Evolutionary conservation across 1,140 invertebrate genomes (phyloP).

Genomic region (Colletes latitarsis): DNA sequence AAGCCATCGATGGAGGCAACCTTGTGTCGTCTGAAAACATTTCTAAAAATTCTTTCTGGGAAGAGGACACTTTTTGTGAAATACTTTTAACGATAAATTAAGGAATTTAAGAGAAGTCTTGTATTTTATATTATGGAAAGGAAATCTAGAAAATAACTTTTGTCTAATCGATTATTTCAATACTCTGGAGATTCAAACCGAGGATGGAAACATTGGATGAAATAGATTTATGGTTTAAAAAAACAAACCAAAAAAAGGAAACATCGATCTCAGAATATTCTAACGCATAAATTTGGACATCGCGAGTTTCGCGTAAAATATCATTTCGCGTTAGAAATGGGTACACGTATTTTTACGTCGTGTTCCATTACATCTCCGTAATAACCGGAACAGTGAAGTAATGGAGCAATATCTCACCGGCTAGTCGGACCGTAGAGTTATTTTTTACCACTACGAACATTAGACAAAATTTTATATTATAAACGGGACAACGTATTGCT

Average conservation of each 20-base stretch:
- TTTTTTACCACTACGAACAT: conserved; percentile 22
- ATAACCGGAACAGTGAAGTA: conserved; percentile 26
- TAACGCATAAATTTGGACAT: background rate
- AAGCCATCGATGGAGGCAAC: background rate
- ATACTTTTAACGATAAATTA: background rate
- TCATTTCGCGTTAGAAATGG: background rate
- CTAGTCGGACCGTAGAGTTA: conserved; percentile 16
- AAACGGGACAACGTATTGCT: background rate
- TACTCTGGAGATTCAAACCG: too few species aligned
- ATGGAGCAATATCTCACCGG: conserved; percentile 34
- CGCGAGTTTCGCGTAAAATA: background rate
- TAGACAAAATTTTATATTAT: conserved; percentile 24
- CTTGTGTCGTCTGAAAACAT: background rate
- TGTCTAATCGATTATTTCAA: too few species aligned
- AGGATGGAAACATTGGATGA: too few species aligned
- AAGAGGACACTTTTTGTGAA: background rate
- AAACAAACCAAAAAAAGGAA: too few species aligned
- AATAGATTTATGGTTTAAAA: too few species aligned
- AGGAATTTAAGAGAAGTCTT: too few species aligned
- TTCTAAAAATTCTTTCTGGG: background rate
- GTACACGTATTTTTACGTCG: conserved; percentile 17
- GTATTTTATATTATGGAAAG: too few species aligned
- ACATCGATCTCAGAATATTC: background rate
- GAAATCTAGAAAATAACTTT: too few species aligned
- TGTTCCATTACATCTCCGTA: conserved; percentile 13